phyloP scores from a whole-genome alignment of 2,888 invertebrate species.

The Yponomeuta sedellus region DNA sequence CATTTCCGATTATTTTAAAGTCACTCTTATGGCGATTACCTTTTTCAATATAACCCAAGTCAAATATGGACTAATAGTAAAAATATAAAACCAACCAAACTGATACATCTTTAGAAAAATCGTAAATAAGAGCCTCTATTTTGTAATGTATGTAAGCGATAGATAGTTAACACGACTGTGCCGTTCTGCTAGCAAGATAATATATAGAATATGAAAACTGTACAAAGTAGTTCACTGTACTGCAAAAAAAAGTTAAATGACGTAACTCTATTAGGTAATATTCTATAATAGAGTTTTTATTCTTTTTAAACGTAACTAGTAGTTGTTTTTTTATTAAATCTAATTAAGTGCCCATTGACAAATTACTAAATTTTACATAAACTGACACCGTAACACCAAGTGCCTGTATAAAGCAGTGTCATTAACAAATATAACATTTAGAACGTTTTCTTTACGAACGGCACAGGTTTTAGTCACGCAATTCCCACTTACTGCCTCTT shows the following conservation, averaged over 20 bases:
- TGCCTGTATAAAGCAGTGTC: not conserved
- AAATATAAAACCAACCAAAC: too few relatives aligned
- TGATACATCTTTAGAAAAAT: not conserved
- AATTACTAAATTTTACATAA: not conserved
- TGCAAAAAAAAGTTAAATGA: not conserved
- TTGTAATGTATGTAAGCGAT: not conserved
- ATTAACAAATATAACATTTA: not conserved
- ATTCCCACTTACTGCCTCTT: constrained; percentile 80
- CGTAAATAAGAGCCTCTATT: not conserved
- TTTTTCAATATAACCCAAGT: too few relatives aligned
- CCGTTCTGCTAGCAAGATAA: not conserved
- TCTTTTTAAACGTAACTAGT: too few relatives aligned
- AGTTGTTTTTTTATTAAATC: too few relatives aligned
- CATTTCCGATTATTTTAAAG: not conserved
- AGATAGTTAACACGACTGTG: constrained; percentile 3
- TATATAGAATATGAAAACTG: not conserved
- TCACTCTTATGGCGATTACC: too few relatives aligned
- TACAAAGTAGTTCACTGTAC: too few relatives aligned
- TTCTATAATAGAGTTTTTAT: too few relatives aligned
- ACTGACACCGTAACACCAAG: not conserved
- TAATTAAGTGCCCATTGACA: too few relatives aligned
- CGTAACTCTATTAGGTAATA: not conserved
- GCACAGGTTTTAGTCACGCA: constrained; percentile 22
- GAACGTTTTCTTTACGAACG: constrained; percentile 18
- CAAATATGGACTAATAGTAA: too few relatives aligned